Percentiles rank a stretch among this genome's conserved stretches.
These are phyloP conservation scores for Lepidotrigona ventralis DNA, from an alignment of 1,140 invertebrate genomes.

Conservation along the genomic window DNA sequence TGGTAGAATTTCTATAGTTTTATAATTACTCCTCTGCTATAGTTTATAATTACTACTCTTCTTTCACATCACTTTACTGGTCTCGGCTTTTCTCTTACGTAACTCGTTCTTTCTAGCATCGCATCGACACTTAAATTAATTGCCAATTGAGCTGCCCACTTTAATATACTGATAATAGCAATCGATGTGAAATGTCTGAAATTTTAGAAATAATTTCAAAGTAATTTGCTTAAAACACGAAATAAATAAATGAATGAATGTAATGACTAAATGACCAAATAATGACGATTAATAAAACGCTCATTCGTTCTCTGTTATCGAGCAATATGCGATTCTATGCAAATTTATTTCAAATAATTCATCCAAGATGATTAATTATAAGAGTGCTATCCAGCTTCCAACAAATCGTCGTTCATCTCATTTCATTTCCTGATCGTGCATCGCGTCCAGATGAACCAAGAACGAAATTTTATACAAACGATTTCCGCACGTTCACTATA, in stretches of 20 bases:
- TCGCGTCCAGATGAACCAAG: not conserved
- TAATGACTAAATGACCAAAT: too few species aligned
- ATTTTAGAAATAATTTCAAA: not conserved
- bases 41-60: not conserved
- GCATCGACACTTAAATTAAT: constrained; percentile 36
- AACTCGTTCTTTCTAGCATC: constrained; percentile 14
- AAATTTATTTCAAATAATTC: not conserved
- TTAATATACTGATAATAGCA: not conserved
- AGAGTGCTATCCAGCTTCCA: not conserved
- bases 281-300: too few species aligned
- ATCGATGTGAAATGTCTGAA: not conserved
- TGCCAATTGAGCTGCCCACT: not conserved
- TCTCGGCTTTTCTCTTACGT: not conserved
- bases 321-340: not conserved
- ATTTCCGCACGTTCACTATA: constrained; percentile 26
- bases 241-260: too few species aligned
- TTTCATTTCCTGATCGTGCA: not conserved
- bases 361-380: not conserved
- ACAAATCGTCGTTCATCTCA: constrained; percentile 4
- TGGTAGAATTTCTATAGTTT: not conserved
- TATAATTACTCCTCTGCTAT: constrained; percentile 42
- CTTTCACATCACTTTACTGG: not conserved
- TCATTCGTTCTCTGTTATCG: not conserved
- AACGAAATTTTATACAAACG: constrained; percentile 36
- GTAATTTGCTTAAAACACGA: too few species aligned